phyloP scores from a whole-genome alignment of 2,797 vertebrate genomes.

The Basileuterus tristriatus region DNA sequence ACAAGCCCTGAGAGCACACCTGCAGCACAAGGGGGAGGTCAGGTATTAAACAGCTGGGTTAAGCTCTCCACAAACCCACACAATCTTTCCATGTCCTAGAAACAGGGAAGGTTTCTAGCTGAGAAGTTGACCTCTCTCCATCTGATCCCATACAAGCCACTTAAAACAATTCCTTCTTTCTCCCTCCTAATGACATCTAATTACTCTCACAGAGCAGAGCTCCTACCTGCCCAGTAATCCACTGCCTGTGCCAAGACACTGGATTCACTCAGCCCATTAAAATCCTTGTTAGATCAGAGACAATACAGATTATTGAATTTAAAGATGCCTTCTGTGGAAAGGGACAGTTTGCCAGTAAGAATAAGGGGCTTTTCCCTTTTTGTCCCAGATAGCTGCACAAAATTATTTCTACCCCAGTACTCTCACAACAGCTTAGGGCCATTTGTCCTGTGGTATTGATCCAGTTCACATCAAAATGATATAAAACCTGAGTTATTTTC shows the following conservation, averaged over 20 bases:
- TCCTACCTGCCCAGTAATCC: not conserved
- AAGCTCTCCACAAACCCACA: not conserved
- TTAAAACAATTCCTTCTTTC: not conserved
- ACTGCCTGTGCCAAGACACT: not conserved
- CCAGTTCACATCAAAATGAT: not conserved
- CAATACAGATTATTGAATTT: not conserved
- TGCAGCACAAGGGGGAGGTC: not conserved
- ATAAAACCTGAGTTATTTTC: not conserved
- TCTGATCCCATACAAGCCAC: not conserved
- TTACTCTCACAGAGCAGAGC: not conserved
- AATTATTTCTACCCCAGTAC: not conserved
- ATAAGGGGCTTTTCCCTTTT: not conserved
- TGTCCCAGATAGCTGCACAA: not conserved
- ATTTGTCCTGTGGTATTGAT: not conserved
- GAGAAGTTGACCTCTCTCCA: not conserved
- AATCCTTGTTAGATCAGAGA: not conserved
- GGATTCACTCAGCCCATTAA: not conserved
- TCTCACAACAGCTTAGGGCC: not conserved
- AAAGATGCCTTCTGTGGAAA: not conserved
- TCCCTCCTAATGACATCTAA: not conserved
- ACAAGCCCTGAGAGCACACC: not conserved
- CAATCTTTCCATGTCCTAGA: not conserved
- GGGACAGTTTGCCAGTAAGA: not conserved
- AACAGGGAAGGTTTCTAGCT: not conserved
- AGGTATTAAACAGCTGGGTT: not conserved